phyloP scores from a whole-genome alignment of 2,888 invertebrate genomes.

The Eilema sororculum region DNA sequence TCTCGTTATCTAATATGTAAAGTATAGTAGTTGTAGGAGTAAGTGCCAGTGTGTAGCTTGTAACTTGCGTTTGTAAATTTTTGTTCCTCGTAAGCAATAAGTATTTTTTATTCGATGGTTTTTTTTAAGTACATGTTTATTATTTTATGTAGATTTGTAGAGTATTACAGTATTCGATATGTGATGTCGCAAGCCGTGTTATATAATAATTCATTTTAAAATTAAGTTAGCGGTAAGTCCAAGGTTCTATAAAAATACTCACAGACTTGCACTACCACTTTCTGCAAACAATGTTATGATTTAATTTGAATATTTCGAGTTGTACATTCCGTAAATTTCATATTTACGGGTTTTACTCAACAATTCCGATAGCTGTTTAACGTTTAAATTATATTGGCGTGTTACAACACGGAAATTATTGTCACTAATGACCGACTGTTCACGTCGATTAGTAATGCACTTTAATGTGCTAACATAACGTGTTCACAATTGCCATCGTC shows the following conservation, averaged over 20 bases:
- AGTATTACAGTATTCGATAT: too few relatives aligned
- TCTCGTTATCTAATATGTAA: too few relatives aligned
- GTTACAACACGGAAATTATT: conserved; percentile 17
- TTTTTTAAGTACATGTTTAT: too few relatives aligned
- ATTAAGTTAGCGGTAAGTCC: too few relatives aligned
- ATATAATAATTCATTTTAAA: not conserved
- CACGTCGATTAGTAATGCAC: conserved; percentile 23
- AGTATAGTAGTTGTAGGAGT: too few relatives aligned
- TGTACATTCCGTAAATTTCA: not conserved
- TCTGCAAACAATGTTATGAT: not conserved
- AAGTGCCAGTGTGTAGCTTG: too few relatives aligned
- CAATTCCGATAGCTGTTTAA: not conserved
- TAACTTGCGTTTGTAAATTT: too few relatives aligned
- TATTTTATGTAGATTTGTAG: too few relatives aligned
- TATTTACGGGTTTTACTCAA: not conserved
- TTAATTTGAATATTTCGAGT: not conserved
- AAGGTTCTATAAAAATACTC: too few relatives aligned
- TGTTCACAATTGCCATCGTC: not conserved
- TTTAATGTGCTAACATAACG: conserved; percentile 29
- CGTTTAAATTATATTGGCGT: conserved; percentile 2
- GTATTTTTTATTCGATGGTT: too few relatives aligned
- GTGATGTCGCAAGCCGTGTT: not conserved
- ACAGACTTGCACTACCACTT: not conserved
- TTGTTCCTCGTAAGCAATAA: too few relatives aligned
- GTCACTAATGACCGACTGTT: conserved; percentile 19